Evolutionary conservation across 1,140 invertebrate species (phyloP), one percentile per base, ranked within the genome.

Genomic region (Conus betulinus): DNA sequence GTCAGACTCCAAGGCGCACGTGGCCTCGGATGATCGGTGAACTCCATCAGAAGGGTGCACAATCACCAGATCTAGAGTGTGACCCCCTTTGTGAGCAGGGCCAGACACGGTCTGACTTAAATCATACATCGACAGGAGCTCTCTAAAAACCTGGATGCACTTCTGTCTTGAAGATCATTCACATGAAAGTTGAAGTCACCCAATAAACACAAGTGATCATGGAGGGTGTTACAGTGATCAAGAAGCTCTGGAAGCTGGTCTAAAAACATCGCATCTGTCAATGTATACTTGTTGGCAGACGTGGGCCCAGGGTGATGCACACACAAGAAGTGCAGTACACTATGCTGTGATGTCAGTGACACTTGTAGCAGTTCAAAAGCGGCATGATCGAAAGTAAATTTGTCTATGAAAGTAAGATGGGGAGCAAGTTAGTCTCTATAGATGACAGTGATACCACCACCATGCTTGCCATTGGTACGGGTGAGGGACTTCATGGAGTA

Each of bases 141-240:
- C 10, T 84, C 83, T 15, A 55, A 23, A 51, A 84, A 84, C 52
- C 25, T 52, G 11, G 20, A 15, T 52, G 83, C 55, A 51, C 51
- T 84, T 39, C 51, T 20, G 2, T 84, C 83, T 4, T 15, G 17
- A 27, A 53, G 25, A 3, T 55, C 20, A n/a, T 55, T 84, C 17
- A 84, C 51, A 53, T 84, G 83, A 84, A 84, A 20, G 39, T 84
- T 84, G 52, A 84, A 84, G 55, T 84, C 83, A 52, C 83, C 83
- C 23, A 79, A 15, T 15, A 79, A 39, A 27, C 78, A 79, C 78
- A 79, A 23, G 78, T 79, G 78, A 25, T 5, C 78, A 27, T 79
- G 78, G 27, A 79, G 27, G 13, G 3, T 79, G 78, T 79, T 79
- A 27, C 78, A 79, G 78, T 79, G 78, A 39, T 79, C 78, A 39